Percentiles rank a stretch among this genome's conserved stretches.
Evolutionary conservation across 2,797 vertebrate species (phyloP).

Genomic region (Coccyzus lansbergi): DNA sequence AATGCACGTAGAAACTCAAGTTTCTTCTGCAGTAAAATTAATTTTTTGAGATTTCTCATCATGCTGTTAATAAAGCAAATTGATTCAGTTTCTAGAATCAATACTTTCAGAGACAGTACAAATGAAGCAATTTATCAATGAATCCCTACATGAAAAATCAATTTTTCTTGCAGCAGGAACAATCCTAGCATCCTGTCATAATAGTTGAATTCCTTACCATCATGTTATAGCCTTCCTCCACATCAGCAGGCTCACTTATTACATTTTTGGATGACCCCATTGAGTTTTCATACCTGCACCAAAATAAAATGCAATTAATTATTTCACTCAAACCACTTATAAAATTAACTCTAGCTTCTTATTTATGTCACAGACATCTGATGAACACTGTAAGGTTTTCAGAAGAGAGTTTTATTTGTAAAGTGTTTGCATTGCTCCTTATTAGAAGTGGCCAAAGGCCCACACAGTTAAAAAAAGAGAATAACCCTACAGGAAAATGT

Average conservation of each 20-base stretch:
- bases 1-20: background rate
- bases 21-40: background rate
- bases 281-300: slow-evolving; percentile 67
- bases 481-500: background rate
- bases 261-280: slow-evolving; percentile 72
- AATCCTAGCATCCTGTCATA: background rate
- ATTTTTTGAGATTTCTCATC: background rate
- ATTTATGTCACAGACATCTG: background rate
- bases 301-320: slow-evolving; percentile 40
- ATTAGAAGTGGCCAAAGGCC: background rate
- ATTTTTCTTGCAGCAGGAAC: background rate
- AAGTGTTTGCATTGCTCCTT: background rate
- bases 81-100: background rate
- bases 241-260: slow-evolving; percentile 61
- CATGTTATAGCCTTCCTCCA: slow-evolving; percentile 61
- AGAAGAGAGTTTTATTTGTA: background rate
- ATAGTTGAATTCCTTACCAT: slow-evolving; percentile 73
- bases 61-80: background rate
- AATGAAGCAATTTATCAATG: background rate
- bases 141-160: background rate
- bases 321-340: background rate
- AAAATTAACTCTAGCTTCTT: slow-evolving; percentile 8
- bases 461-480: background rate
- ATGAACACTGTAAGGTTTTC: background rate
- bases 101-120: background rate